phyloP scores from a whole-genome alignment of 1,140 invertebrate species.

The Drosophila willistoni region DNA sequence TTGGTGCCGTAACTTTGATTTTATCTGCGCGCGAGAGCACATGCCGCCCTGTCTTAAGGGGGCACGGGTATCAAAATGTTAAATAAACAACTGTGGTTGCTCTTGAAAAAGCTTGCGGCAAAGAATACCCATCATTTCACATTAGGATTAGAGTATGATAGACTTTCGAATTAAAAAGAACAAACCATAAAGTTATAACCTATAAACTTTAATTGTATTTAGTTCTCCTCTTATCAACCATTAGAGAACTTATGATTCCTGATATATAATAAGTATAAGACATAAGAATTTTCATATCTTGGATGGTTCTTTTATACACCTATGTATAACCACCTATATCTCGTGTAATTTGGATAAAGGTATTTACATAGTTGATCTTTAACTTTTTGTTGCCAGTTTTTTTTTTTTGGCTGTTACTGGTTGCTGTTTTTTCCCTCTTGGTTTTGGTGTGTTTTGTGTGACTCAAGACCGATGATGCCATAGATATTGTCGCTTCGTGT shows the following conservation, averaged over 20 bases:
- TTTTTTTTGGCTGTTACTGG: background rate
- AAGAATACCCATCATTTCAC: background rate
- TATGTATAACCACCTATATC: too few species aligned
- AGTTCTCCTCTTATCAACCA: too few species aligned
- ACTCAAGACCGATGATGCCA: constrained; percentile 46
- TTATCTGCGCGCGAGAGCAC: constrained; percentile 10
- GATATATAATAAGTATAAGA: too few species aligned
- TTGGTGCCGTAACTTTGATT: constrained; percentile 21
- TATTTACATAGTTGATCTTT: background rate
- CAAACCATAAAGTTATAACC: too few species aligned
- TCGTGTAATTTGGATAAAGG: background rate
- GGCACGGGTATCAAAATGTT: constrained; percentile 18
- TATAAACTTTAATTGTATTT: too few species aligned
- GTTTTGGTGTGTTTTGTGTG: constrained; percentile 14
- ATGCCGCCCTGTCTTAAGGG: constrained; percentile 5
- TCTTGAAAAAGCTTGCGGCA: constrained; percentile 33
- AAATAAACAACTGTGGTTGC: constrained; percentile 46
- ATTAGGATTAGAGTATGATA: background rate
- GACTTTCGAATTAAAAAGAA: background rate
- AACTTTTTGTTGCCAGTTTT: background rate
- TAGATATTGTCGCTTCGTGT: constrained; percentile 79
- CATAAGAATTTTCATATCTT: too few species aligned
- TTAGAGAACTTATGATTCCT: too few species aligned
- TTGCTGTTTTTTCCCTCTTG: constrained; percentile 13
- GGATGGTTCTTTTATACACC: too few species aligned